Conservation (phyloP, 2,888 invertebrate species). For the Odontothrips loti region DNA sequence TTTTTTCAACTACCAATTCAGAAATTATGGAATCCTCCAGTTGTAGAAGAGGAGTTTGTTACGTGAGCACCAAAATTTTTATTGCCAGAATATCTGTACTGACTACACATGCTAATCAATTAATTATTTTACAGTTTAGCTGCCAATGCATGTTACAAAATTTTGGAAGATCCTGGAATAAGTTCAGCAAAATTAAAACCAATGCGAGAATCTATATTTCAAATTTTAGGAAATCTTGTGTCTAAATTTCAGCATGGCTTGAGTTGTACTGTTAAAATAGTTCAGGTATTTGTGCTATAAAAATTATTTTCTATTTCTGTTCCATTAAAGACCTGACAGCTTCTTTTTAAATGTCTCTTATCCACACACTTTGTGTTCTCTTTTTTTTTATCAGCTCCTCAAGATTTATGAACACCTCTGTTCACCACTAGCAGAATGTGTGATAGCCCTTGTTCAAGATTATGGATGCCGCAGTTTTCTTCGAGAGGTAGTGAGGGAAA, state of each 20-base stretch:
- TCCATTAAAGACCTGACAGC: too few species aligned
- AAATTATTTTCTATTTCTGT: not conserved
- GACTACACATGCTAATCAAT: not conserved
- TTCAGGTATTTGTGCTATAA: conserved; percentile 46
- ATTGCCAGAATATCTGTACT: not conserved
- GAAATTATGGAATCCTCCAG: conserved; percentile 75
- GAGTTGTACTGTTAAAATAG: conserved; percentile 67
- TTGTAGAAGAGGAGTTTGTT: conserved; percentile 77
- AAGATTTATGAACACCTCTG: conserved; percentile 72
- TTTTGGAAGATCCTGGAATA: conserved; percentile 59
- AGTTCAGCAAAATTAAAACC: conserved; percentile 55
- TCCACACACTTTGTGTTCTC: not conserved
- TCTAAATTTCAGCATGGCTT: conserved; percentile 80
- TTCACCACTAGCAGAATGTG: conserved; percentile 62
- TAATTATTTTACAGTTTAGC: conserved; percentile 55
- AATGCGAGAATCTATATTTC: conserved; percentile 65
- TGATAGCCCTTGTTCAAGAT: conserved; percentile 63
- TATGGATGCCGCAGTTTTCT: conserved; percentile 43
- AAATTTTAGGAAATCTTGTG: conserved; percentile 74
- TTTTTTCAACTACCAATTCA: conserved; percentile 66
- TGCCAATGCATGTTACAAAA: conserved; percentile 70
- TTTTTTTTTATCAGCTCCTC: conserved; percentile 58
- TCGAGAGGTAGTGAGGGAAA: conserved; percentile 59
- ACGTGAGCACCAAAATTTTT: conserved; percentile 56
- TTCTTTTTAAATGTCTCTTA: too few species aligned